Conservation (phyloP, 2,888 invertebrate genomes). For the Sarcophaga carnaria region DNA sequence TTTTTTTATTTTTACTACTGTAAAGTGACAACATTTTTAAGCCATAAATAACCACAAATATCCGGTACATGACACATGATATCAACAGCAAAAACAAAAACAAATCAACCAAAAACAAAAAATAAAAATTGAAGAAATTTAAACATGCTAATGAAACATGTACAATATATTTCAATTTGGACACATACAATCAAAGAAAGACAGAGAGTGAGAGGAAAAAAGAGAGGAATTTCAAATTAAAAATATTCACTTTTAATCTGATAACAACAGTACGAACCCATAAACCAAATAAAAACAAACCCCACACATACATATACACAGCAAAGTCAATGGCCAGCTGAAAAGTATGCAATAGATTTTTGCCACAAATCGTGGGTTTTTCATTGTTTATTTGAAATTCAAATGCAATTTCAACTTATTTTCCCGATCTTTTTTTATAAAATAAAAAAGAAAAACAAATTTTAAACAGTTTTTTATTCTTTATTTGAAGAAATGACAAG, state of each 20-base stretch:
- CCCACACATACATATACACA: not conserved
- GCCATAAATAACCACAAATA: slow-evolving; percentile 79
- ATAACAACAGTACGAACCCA: slow-evolving; percentile 53
- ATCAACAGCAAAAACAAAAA: slow-evolving; percentile 75
- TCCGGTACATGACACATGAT: slow-evolving; percentile 79
- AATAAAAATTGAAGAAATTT: slow-evolving; percentile 29
- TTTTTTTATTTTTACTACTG: slow-evolving; percentile 13
- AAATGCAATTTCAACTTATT: slow-evolving; percentile 68
- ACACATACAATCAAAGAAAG: not conserved
- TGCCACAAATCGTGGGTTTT: slow-evolving; percentile 1
- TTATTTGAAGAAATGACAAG: not conserved
- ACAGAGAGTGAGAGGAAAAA: not conserved
- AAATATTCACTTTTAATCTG: slow-evolving; percentile 50
- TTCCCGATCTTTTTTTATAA: slow-evolving; percentile 36
- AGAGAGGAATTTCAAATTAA: too few relatives aligned
- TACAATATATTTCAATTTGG: slow-evolving; percentile 54
- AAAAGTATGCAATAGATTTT: slow-evolving; percentile 17
- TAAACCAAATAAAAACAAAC: slow-evolving; percentile 30
- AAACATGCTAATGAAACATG: slow-evolving; percentile 67
- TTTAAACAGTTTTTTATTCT: slow-evolving; percentile 9
- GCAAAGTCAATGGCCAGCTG: not conserved
- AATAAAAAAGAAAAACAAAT: not conserved
- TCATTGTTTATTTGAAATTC: slow-evolving; percentile 52
- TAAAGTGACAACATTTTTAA: slow-evolving; percentile 68
- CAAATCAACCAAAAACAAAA: slow-evolving; percentile 13